Base-by-base conservation (phyloP, 2,888 invertebrate genomes). In the Protonemura montana region DNA sequence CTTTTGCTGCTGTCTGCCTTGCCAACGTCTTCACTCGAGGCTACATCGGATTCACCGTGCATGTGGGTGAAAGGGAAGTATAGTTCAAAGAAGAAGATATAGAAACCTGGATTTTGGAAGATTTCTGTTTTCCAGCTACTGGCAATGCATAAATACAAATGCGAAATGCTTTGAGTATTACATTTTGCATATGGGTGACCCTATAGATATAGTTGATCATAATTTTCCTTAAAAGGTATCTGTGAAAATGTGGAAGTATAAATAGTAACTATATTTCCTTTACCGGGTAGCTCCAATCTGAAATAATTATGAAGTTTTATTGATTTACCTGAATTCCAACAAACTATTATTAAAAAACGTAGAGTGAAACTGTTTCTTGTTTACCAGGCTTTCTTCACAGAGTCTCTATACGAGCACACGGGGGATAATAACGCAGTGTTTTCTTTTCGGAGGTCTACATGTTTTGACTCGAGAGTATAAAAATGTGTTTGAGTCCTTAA, bases 401-500 rank as follows among this genome's bases (percentile, higher is more conserved):
- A 35, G 35, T 35, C 5, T 35, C 35, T 6, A 35, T 35, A 10
- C 35, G 3, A 35, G 35, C 35, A 35, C 35, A 35, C 10, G 35
- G n/a, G n/a, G n/a, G 35, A 35, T 35, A 6, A 35, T 6, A 35
- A 6, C 5, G 3, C 10, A 10, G 35, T 35, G 35, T 35, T 35
- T 35, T 3, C 13, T 59, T 59, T 13, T 59, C n/a, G 59, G 59
- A 21, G 59, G 59, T 59, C 59, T 59, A 59, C 59, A 59, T 16
- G 59, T 59, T 59, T 59, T 59, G 16, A 10, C 78, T 10, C 78
- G 78, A 78, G 78, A 27, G 78, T 78, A 78, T 26, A 78, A 78
- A 78, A 78, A 78, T 78, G 78, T 78, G 27, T 78, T 28, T 78
- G 27, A 28, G 26, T 28, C 78, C 78, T 78, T 78, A 78, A 78